phyloP scores from a whole-genome alignment of 2,113 vertebrate genomes.

The Caretta caretta region DNA sequence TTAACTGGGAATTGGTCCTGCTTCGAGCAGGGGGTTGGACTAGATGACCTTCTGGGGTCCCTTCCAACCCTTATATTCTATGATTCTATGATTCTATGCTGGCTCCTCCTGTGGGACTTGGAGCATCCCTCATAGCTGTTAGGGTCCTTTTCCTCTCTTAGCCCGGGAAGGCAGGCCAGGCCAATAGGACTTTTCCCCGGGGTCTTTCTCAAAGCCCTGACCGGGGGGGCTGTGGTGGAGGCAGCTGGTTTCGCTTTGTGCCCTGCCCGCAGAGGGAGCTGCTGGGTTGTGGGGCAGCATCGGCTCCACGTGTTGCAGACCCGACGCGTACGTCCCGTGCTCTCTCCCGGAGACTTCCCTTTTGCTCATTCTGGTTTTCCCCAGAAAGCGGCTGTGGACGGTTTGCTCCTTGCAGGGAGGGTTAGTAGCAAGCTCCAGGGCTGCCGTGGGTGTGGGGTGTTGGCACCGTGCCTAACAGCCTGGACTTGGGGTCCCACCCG shows the following conservation, averaged over 20 bases:
- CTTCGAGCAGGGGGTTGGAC: too few relatives aligned
- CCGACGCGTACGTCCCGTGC: neutral
- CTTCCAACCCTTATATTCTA: too few relatives aligned
- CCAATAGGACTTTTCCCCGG: neutral
- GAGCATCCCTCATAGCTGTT: too few relatives aligned
- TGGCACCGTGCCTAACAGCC: neutral
- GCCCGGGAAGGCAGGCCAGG: neutral
- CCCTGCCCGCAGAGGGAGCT: neutral
- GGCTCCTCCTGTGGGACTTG: neutral
- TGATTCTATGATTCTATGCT: too few relatives aligned
- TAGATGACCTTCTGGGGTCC: too few relatives aligned
- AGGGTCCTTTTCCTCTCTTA: neutral
- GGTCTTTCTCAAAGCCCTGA: neutral
- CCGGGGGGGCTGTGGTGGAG: neutral
- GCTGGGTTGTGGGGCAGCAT: neutral
- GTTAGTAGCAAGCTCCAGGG: neutral
- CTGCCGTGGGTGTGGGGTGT: neutral
- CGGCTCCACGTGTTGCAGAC: neutral
- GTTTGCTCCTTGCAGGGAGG: too few relatives aligned
- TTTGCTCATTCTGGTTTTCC: too few relatives aligned
- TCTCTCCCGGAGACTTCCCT: neutral
- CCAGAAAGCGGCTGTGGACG: too few relatives aligned
- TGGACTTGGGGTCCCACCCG: neutral
- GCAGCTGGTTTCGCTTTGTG: neutral
- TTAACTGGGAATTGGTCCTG: too few relatives aligned